Base-by-base conservation (phyloP, 1,140 invertebrate genomes). In the Pseudomyrmex gracilis region DNA sequence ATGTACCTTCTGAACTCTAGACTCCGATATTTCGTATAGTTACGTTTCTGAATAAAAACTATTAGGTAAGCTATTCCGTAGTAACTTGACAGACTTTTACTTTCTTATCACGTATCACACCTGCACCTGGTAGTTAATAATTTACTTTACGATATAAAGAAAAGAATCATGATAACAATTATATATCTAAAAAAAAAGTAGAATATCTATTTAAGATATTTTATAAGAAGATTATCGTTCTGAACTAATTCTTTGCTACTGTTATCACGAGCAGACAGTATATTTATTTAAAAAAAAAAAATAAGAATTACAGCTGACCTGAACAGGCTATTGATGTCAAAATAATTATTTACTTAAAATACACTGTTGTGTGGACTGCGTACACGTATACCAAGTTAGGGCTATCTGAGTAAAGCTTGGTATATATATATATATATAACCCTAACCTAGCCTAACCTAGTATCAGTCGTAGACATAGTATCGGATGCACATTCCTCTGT, bases 401-500 rank as follows among this genome's bases (percentile, higher is more conserved):
- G 34, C 57, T 58, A 15, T 61, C 10, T 17, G 10, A 43, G 17
- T 51, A 45, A 57, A n/a, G 49, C 64, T 76, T 86, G 73, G 82
- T 17, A 71, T 60, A 71, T 47, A 64, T 60, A 71, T 47, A 64
- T 60, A 80, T 85, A 88, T 83, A 83, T 89, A 90, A 91, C 89
- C 89, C 90, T 91, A 90, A n/a, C n/a, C n/a, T 85, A 87, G 64
- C 73, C n/a, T n/a, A 90, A 90, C 47, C 10, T 57, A 61, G 58
- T 86, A 57, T 58, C 76, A 57, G 24, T 47, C 47, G 24, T 34
- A 45, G 55, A 60, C 34, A 61, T 34, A 34, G 34, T 34, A 0
- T 34, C 34, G 34, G 53, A 45, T 22, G 15, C 51, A 15, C n/a
- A n/a, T 43, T 20, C 22, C 43, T 24, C 17, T 80, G 34, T 80